These are phyloP conservation scores for Sarcophaga caerulescens DNA, from an alignment of 2,888 invertebrate species.

Conservation along the genomic window DNA sequence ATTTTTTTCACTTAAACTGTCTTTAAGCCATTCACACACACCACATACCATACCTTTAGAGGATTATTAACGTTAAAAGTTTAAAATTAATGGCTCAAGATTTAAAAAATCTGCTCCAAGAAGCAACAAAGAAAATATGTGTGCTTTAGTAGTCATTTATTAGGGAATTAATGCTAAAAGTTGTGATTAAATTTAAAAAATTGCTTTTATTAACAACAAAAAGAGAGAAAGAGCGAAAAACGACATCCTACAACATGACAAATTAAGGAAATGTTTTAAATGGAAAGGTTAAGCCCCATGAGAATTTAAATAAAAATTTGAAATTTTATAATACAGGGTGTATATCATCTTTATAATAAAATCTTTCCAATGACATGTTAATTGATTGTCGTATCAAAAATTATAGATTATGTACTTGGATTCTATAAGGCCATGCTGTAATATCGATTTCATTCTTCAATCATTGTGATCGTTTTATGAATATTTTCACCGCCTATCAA, in stretches of 20 bases:
- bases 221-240: neutral
- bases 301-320: neutral
- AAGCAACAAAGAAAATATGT: neutral
- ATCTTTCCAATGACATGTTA: no score
- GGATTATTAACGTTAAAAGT: constrained; percentile 37
- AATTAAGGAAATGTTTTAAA: constrained; percentile 18
- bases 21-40: constrained; percentile 26
- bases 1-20: neutral
- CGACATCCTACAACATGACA: constrained; percentile 18
- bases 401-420: no score
- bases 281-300: neutral
- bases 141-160: constrained; percentile 52
- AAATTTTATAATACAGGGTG: no score
- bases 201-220: neutral
- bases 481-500: no score
- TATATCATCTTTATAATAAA: no score
- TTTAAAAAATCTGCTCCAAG: constrained; percentile 15
- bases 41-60: neutral
- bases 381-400: no score
- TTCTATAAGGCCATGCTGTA: no score
- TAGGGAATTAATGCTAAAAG: constrained; percentile 45
- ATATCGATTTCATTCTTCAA: no score
- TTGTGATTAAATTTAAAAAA: constrained; percentile 48
- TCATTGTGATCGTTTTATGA: no score
- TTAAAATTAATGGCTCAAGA: constrained; percentile 53